Evolutionary conservation across 1,140 invertebrate genomes (phyloP), one percentile per base, ranked within the genome.

Genomic region (Neodiprion lecontei): DNA sequence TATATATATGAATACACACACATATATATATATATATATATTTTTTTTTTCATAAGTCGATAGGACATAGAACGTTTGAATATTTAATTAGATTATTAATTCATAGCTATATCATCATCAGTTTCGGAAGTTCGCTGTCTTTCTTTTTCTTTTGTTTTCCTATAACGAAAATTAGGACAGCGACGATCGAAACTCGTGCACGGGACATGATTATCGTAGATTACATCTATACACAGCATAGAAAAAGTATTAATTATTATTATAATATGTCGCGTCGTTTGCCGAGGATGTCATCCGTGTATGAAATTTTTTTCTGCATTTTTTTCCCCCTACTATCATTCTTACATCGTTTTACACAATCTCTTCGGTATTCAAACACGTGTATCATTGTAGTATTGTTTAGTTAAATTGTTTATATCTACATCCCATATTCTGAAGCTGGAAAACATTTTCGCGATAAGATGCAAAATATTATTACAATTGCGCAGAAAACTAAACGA

Each of bases 191-290:
- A 61, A 61, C 53, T 4, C n/a, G 9, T 17, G 53, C 53, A 61
- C 53, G 11, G 11, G n/a, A 61, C 53, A 9, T 17, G 53, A 61
- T 61, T 61, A 40, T 40, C 53, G 53, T 61, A 40, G 5, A 40
- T 4, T 40, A 40, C 28, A 40, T 40, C 28, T 40, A 40, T 40
- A 40, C 28, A 40, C 28, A 40, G 28, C 28, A 61, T 61, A 61
- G 53, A 61, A 17, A 61, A 61, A 61, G 53, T 61, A 61, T 61
- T 61, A 61, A 61, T 61, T 61, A 61, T 61, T 53, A 9, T 61
- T 14, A 61, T 8, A 40, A 40, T 40, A 61, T 61, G 11, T 61
- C 53, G 53, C 53, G 53, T 61, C 7, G 53, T 61, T 61, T 17
- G 3, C 53, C 53, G 53, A 61, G 53, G 53, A 61, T 17, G 53